These are phyloP conservation scores for Typhlichthys eigenmanni DNA, from an alignment of 2,797 vertebrate species.

Conservation along the genomic window DNA sequence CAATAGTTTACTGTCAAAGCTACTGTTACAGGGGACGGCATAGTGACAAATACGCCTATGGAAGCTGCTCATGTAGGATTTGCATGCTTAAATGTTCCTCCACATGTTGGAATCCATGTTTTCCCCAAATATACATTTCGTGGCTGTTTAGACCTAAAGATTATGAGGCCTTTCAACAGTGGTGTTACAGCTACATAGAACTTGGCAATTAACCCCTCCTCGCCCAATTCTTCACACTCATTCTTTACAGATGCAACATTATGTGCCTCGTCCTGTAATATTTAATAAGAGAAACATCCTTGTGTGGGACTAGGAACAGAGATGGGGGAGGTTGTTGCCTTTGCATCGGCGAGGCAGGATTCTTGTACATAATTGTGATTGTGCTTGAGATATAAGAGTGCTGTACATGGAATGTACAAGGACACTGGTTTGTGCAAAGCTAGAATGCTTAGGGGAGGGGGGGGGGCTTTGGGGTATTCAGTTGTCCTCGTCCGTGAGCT, in stretches of 20 bases:
- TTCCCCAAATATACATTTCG: no score
- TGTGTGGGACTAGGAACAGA: conserved; percentile 2
- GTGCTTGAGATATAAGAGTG: conserved; percentile 41
- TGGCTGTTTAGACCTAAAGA: no score
- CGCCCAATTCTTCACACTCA: not conserved
- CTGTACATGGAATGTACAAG: conserved; percentile 36
- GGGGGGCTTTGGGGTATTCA: conserved; percentile 25
- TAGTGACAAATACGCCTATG: not conserved
- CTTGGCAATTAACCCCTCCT: no score
- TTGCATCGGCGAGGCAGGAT: conserved; percentile 10
- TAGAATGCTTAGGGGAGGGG: conserved; percentile 18
- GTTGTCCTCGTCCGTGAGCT: conserved; percentile 73
- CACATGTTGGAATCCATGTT: no score
- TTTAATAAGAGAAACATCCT: not conserved
- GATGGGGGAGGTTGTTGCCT: not conserved
- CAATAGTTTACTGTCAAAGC: not conserved
- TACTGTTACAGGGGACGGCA: not conserved
- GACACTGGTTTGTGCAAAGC: conserved; percentile 9
- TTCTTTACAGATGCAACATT: not conserved
- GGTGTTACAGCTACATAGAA: no score
- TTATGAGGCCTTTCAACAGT: no score
- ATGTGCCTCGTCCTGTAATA: not conserved
- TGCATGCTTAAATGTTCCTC: no score
- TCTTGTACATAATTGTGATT: conserved; percentile 32
- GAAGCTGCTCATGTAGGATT: no score